Base-by-base conservation (phyloP, 2,797 vertebrate genomes). In the Brotogeris chrysoptera region DNA sequence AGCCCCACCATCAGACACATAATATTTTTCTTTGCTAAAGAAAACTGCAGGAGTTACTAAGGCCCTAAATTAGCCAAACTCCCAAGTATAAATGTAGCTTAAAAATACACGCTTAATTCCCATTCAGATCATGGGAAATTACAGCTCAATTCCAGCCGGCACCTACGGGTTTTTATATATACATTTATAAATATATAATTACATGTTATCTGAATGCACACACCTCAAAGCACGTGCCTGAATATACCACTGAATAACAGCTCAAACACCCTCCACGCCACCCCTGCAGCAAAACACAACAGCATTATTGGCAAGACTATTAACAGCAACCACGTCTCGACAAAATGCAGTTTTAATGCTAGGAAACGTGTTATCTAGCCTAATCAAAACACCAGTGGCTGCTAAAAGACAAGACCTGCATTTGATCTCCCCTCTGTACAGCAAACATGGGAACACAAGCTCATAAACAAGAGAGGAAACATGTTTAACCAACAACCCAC, bases 391-490 rank as follows among this genome's bases (percentile, higher is more conserved):
- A 43, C 19, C 93, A 9, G 61, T 5, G 70, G 61, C 82, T 66
- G 92, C 80, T 73, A 34, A 85, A 30, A 12, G 41, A 52, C 86
- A 41, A 50, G 55, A 80, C 57, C 93, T 63, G 79, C 57, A 10
- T 47, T 71, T 86, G 86, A 72, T 93, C 89, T 79, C 2, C 19
- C 68, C 50, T 74, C 53, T 27, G 13, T 7, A 13, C 43, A 23
- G 41, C 79, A 61, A 82, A 55, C 0, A 5, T 23, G 21, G 86
- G 68, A 82, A 7, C 84, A 41, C 59, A 21, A 88, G 89, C 87
- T 66, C 95, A 52, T 93, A 94, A 94, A 94, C 69, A 83, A 90
- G 81, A 16, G 43, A 47, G 84, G 82, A 86, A 95, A 86, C 79
- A 59, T 85, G 41, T 55, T 76, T 46, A 91, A 78, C 65, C 95